Evolutionary conservation across 2,888 invertebrate genomes (phyloP).

Genomic region (Pyrrhia umbra): DNA sequence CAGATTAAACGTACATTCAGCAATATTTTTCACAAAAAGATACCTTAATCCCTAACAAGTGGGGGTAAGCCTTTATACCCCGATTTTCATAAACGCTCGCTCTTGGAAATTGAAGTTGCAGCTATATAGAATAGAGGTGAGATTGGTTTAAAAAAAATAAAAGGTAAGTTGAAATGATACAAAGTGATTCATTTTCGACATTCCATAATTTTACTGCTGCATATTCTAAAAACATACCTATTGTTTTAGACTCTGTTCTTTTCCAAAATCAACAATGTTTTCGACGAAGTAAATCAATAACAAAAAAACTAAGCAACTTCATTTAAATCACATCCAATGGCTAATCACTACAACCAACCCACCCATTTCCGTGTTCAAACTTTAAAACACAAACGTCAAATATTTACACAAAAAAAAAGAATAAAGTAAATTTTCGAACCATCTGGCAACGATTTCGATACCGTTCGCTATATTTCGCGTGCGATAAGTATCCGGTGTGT

Average conservation of each 20-base stretch:
- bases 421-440: constrained; percentile 31
- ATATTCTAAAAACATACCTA: too few species aligned
- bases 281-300: background rate
- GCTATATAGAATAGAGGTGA: constrained; percentile 13
- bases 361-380: constrained; percentile 27
- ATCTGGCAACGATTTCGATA: constrained; percentile 49
- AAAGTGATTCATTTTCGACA: too few species aligned
- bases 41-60: constrained; percentile 89
- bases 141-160: constrained; percentile 14
- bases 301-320: background rate
- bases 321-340: constrained; percentile 28
- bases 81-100: constrained; percentile 77
- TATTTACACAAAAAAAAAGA: constrained; percentile 42
- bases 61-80: constrained; percentile 78
- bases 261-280: background rate
- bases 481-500: constrained; percentile 49
- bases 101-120: constrained; percentile 60
- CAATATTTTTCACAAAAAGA: constrained; percentile 89
- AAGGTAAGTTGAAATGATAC: background rate
- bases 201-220: too few species aligned
- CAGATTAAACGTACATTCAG: constrained; percentile 89
- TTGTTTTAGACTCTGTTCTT: too few species aligned
- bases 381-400: constrained; percentile 42
- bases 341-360: constrained; percentile 41
- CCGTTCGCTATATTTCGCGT: constrained; percentile 50